Evolutionary conservation across 1,140 invertebrate genomes (phyloP).

Genomic region (Solenopsis fugax): DNA sequence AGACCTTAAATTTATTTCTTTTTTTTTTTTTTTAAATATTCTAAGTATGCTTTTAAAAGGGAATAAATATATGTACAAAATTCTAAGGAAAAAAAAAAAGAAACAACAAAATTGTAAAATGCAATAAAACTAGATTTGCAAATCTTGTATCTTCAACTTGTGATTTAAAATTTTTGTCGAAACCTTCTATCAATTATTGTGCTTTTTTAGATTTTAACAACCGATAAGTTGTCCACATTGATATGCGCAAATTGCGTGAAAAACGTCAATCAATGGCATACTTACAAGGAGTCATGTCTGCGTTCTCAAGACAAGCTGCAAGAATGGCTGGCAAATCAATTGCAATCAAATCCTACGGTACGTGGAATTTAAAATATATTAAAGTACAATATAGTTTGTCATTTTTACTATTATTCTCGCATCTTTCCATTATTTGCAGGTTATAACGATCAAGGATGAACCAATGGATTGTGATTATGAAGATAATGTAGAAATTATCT

Average conservation of each 20-base stretch:
- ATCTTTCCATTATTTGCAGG: conserved; percentile 23
- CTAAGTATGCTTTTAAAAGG: not conserved
- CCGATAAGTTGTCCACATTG: conserved; percentile 83
- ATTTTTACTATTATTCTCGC: conserved; percentile 1
- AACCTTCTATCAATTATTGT: not conserved
- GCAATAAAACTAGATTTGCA: not conserved
- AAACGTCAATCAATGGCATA: conserved; percentile 85
- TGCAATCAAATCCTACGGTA: conserved; percentile 56
- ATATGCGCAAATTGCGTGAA: conserved; percentile 83
- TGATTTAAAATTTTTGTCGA: not conserved
- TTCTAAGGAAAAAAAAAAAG: too few relatives aligned
- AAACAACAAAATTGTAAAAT: too few relatives aligned
- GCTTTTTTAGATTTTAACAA: conserved; percentile 80
- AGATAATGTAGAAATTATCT: conserved; percentile 72
- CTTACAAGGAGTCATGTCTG: conserved; percentile 84
- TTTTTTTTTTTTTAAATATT: too few relatives aligned
- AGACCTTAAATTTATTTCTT: too few relatives aligned
- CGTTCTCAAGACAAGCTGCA: conserved; percentile 84
- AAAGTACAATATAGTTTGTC: not conserved
- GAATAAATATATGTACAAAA: not conserved
- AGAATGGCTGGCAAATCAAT: conserved; percentile 81
- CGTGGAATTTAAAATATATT: not conserved
- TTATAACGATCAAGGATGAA: conserved; percentile 81
- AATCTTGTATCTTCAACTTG: not conserved
- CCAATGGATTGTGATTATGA: conserved; percentile 79